These are phyloP conservation scores for Brachionus calyciflorus DNA, from an alignment of 1,140 invertebrate genomes.

Conservation along the genomic window DNA sequence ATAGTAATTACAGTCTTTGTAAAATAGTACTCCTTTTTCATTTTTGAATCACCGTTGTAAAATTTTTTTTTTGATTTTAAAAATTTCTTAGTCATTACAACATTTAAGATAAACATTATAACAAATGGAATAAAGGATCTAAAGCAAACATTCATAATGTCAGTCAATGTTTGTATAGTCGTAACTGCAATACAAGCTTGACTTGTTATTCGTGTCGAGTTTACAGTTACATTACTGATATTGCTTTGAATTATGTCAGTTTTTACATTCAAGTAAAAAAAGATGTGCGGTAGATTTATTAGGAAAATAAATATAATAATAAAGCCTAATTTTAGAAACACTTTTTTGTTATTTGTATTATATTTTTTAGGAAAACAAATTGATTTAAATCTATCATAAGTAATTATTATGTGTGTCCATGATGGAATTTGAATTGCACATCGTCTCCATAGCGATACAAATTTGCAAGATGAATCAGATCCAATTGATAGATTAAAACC, in stretches of 20 bases:
- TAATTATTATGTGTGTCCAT: background rate
- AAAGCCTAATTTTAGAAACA: too few relatives aligned
- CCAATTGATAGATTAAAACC: background rate
- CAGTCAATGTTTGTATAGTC: background rate
- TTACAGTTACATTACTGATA: too few relatives aligned
- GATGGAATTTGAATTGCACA: slow-evolving; percentile 20
- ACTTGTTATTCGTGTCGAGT: too few relatives aligned
- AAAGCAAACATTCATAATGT: background rate
- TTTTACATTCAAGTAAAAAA: too few relatives aligned
- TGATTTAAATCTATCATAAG: background rate
- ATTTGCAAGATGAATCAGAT: background rate
- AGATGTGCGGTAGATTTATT: too few relatives aligned
- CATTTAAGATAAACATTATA: background rate
- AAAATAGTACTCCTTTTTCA: slow-evolving; percentile 24
- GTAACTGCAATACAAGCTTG: background rate
- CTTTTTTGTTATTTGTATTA: too few relatives aligned
- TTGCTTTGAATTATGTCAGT: too few relatives aligned
- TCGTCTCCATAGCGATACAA: background rate
- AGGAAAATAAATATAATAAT: too few relatives aligned
- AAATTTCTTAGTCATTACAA: background rate
- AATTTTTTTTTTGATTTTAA: slow-evolving; percentile 27
- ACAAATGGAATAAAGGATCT: slow-evolving; percentile 20
- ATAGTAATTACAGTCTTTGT: slow-evolving; percentile 8
- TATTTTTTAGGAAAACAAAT: slow-evolving; percentile 4
- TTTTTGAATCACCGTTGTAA: background rate